Conservation (phyloP, 2,797 vertebrate species). For the Myripristis murdjan region DNA sequence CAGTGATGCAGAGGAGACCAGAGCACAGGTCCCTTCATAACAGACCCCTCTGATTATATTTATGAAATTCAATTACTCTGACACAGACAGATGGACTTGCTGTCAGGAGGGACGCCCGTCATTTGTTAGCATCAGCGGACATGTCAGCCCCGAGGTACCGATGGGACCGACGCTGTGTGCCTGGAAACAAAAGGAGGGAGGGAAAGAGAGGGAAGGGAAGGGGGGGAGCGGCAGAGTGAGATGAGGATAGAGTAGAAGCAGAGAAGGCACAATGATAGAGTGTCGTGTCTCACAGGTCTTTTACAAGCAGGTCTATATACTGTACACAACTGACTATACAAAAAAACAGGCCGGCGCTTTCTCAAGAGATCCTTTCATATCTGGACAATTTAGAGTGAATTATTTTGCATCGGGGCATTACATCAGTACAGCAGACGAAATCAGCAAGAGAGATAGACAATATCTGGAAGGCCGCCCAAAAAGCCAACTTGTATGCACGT, state of each 20-base stretch:
- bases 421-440: background rate
- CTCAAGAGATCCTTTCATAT: background rate
- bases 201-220: slow-evolving; percentile 9
- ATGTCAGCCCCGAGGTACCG: slow-evolving; percentile 74
- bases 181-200: slow-evolving; percentile 66
- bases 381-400: background rate
- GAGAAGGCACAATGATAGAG: slow-evolving; percentile 21
- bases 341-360: background rate
- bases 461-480: background rate
- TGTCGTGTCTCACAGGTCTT: slow-evolving; percentile 7
- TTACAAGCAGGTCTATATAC: slow-evolving; percentile 13
- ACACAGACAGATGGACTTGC: slow-evolving; percentile 83
- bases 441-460: background rate
- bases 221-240: no score
- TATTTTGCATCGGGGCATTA: background rate
- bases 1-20: slow-evolving; percentile 55
- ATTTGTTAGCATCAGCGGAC: slow-evolving; percentile 82
- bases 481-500: background rate
- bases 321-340: no score
- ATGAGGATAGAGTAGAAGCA: slow-evolving; percentile 15
- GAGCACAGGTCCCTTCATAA: slow-evolving; percentile 75
- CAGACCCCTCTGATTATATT: slow-evolving; percentile 84
- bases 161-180: slow-evolving; percentile 59
- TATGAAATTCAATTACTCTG: slow-evolving; percentile 87
- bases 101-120: slow-evolving; percentile 76